Base-by-base conservation (phyloP, 2,888 invertebrate genomes). In the Lithophane socia region DNA sequence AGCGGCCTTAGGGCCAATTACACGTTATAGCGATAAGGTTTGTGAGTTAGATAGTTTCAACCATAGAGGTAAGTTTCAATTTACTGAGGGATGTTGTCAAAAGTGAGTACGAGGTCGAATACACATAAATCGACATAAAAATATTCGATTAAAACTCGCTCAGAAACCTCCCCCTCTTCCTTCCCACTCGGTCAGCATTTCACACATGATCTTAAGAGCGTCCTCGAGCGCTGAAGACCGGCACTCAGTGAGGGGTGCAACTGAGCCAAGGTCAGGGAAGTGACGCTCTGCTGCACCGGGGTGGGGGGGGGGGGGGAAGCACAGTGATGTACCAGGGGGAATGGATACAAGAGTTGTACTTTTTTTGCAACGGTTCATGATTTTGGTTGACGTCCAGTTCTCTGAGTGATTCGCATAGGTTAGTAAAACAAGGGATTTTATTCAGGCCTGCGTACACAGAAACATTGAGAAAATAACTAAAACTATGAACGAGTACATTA, bases 261-360 rank as follows among this genome's bases (percentile, higher is more conserved):
- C 77, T 86, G 73, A 81, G 86, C 74, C 87, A 84, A 84, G 87
- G 86, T 81, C 74, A 72, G 68, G 68, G 71, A 72, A 75, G 73
- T 58, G 72, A 75, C 73, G 75, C 76, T 77, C 44, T 56, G 61
- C 56, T 86, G 79, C 85, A 80, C 58, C 47, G 29, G 42, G 52
- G n/a, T 29, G 42, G 52, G n/a, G 29, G 4, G 42, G 64, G 42
- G 44, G 64, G 29, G 3, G 29, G 72, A 65, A 58, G 70, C 58
- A 71, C 13, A 69, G n/a, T 58, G 61, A 64, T 71, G 75, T 69
- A 44, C 64, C 52, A 49, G 13, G 49, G 42, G 37, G 21, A 78
- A 66, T 69, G 42, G 42, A 67, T 69, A 54, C n/a, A n/a, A 60
- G n/a, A 4, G n/a, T 2, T 5, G 13, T 12, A 4, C n/a, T 58